Conservation (phyloP, 2,888 invertebrate genomes). For the Agriopis aurantiaria region DNA sequence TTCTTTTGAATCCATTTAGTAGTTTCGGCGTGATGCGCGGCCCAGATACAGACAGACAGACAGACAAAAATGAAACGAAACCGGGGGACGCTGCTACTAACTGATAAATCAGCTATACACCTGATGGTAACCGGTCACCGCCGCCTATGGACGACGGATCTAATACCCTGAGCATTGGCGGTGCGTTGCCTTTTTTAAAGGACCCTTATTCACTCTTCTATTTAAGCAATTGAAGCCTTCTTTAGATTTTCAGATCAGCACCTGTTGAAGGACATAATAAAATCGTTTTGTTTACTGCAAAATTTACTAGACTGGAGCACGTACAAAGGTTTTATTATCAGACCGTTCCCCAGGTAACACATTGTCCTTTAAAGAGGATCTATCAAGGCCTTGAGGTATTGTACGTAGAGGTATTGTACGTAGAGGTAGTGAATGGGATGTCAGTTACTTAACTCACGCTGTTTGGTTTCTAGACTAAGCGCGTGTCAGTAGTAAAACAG, state of each 20-base stretch:
- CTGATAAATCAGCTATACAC: too few relatives aligned
- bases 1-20: too few relatives aligned
- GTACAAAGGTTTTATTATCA: slow-evolving; percentile 45
- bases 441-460: slow-evolving; percentile 1
- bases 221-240: not conserved
- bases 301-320: slow-evolving; percentile 35
- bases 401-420: slow-evolving; percentile 9
- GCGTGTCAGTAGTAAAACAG: too few relatives aligned
- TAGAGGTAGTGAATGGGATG: not conserved
- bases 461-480: not conserved
- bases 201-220: too few relatives aligned
- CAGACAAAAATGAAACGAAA: too few relatives aligned
- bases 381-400: slow-evolving; percentile 38
- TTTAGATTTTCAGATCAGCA: slow-evolving; percentile 10
- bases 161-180: too few relatives aligned
- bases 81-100: too few relatives aligned
- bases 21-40: too few relatives aligned
- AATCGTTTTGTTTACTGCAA: slow-evolving; percentile 28
- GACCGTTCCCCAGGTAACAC: slow-evolving; percentile 35
- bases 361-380: slow-evolving; percentile 41
- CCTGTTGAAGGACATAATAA: slow-evolving; percentile 20
- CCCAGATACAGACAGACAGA: too few relatives aligned
- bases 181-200: too few relatives aligned
- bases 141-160: too few relatives aligned
- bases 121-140: too few relatives aligned